Percentiles rank a stretch among this genome's conserved stretches.
These are phyloP conservation scores for Cebidichthys violaceus DNA, from an alignment of 2,113 vertebrate species.

Conservation along the genomic window DNA sequence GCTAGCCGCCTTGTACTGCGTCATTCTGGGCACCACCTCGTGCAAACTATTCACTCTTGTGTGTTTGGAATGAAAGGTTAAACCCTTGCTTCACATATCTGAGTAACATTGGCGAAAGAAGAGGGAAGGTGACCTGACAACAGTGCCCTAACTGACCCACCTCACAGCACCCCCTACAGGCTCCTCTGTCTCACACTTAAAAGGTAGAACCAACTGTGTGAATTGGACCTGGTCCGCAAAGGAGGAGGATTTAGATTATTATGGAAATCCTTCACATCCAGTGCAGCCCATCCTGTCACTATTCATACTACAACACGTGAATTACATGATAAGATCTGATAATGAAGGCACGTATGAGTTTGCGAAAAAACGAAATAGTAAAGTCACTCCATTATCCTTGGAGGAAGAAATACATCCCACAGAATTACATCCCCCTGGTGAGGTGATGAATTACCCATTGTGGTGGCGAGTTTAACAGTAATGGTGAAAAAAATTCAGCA, in stretches of 20 bases:
- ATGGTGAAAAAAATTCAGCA: conserved; percentile 47
- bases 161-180: background rate
- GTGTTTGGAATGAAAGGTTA: background rate
- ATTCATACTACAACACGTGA: conserved; percentile 30
- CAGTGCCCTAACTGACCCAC: background rate
- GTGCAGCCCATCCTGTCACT: conserved; percentile 23
- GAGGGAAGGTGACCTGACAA: background rate
- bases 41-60: background rate
- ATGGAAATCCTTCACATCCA: conserved; percentile 2
- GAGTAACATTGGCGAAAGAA: background rate
- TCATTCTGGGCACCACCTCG: background rate
- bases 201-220: background rate
- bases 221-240: background rate
- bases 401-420: conserved; percentile 58
- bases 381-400: conserved; percentile 55
- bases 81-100: background rate
- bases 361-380: conserved; percentile 51
- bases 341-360: conserved; percentile 3
- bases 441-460: conserved; percentile 62
- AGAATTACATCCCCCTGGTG: conserved; percentile 32
- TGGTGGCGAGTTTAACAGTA: conserved; percentile 41
- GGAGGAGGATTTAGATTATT: conserved; percentile 8
- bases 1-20: background rate
- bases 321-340: conserved; percentile 38
- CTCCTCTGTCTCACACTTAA: background rate